Base-by-base conservation (phyloP, 2,888 invertebrate species). In the Caenorhabditis afra region DNA sequence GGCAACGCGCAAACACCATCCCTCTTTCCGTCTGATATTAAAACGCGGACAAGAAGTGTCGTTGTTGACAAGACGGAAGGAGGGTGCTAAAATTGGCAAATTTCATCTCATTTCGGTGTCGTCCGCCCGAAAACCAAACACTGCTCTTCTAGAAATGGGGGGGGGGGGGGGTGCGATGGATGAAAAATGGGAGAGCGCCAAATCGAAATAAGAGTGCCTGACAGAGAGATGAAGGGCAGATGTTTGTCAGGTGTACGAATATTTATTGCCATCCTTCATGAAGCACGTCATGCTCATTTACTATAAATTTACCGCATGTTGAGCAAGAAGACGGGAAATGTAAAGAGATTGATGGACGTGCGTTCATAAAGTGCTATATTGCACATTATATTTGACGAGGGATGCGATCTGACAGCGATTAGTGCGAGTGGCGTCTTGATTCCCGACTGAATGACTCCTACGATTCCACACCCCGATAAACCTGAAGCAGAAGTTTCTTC, bases 201-300 rank as follows among this genome's bases (percentile, higher is more conserved):
- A 55, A 55, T 61, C n/a, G 52, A 35, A 47, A 44, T 16, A 61
- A 7, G 23, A 45, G 10, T 18, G 53, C 3, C 20, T 29, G 29
- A 29, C 14, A 41, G 41, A 41, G 11, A 41, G 35, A 23, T 10
- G 16, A 49, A 57, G 71, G 49, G 66, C 76, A 76, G 76, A 61
- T 76, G 76, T 67, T 67, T 68, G 76, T 75, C 76, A 76, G 76
- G 76, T 76, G 76, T 76, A 50, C 55, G 53, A 76, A 67, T 68
- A 76, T 76, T 76, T 76, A 76, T 76, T 67, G 35, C 44, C 66
- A 57, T 57, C 65, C 59, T 53, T 74, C 59, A 74, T 66, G 59
- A 52, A 20, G 47, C 73, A 35, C 66, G 53, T 58, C 73, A 58
- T 64, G 64, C 49, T 65, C 53, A 52, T 47, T 64, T 64, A 64